phyloP scores from a whole-genome alignment of 1,140 invertebrate genomes.

The Lasaia peninsularis region DNA sequence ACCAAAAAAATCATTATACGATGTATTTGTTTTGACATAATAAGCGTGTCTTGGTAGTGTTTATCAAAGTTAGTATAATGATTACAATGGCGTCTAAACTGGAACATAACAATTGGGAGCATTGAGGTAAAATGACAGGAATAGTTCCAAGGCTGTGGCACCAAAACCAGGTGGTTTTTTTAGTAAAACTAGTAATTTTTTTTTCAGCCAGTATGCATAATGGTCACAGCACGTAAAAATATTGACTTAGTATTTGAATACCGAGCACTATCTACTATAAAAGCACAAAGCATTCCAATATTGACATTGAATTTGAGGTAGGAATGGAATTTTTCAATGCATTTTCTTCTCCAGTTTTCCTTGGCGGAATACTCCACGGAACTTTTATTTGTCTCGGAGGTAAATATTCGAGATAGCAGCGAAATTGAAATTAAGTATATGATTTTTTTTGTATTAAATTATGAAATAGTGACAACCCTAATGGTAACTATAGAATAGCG shows the following conservation, averaged over 20 bases:
- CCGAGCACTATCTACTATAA: background rate
- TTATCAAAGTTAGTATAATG: too few relatives aligned
- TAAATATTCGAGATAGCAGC: background rate
- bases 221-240: background rate
- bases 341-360: background rate
- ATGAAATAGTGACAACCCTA: too few relatives aligned
- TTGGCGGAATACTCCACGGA: background rate
- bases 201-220: background rate
- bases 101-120: too few relatives aligned
- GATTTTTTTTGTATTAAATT: background rate
- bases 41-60: too few relatives aligned
- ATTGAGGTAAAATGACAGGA: too few relatives aligned
- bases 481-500: too few relatives aligned
- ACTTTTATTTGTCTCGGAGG: constrained; percentile 3
- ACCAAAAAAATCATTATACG: too few relatives aligned
- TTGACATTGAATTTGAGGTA: constrained; percentile 3
- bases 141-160: too few relatives aligned
- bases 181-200: too few relatives aligned
- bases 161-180: too few relatives aligned
- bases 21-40: too few relatives aligned
- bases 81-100: too few relatives aligned
- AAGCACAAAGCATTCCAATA: constrained; percentile 9
- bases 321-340: constrained; percentile 6
- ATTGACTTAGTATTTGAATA: background rate
- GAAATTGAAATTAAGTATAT: background rate